Conservation (phyloP, 1,140 invertebrate genomes). For the Drosophila sulfurigaster region DNA sequence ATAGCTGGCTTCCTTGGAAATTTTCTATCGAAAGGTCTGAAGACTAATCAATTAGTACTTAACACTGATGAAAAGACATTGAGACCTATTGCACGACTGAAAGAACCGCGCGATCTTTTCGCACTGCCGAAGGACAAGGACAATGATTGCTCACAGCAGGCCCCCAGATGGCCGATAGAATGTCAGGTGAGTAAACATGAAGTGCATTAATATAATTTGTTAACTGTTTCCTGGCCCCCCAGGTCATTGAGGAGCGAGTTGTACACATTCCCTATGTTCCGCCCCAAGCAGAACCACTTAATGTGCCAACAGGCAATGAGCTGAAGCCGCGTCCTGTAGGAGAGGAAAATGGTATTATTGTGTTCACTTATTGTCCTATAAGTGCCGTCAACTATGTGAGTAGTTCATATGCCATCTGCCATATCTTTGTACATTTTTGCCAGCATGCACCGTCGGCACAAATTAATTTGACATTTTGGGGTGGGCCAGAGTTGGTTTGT, state of each 20-base stretch:
- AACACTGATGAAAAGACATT: conserved; percentile 88
- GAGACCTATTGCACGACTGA: conserved; percentile 87
- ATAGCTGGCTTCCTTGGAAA: conserved; percentile 78
- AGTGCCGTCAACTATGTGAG: conserved; percentile 95
- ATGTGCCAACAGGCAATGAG: conserved; percentile 91
- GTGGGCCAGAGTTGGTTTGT: background rate
- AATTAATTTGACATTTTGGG: background rate
- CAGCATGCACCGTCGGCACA: conserved; percentile 19
- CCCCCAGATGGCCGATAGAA: conserved; percentile 94
- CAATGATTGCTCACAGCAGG: conserved; percentile 89
- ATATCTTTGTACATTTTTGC: background rate
- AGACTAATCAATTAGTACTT: conserved; percentile 89
- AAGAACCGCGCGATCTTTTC: conserved; percentile 89
- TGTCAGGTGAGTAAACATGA: conserved; percentile 88
- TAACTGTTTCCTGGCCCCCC: background rate
- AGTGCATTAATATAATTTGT: no score
- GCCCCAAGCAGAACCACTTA: conserved; percentile 91
- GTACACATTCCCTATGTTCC: conserved; percentile 91
- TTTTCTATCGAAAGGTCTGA: conserved; percentile 85
- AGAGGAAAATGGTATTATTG: conserved; percentile 93
- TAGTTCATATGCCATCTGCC: conserved; percentile 31
- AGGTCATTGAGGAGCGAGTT: conserved; percentile 94
- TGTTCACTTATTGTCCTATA: conserved; percentile 94
- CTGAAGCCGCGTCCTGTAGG: conserved; percentile 93
- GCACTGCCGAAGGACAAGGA: conserved; percentile 89